phyloP scores from a whole-genome alignment of 1,140 invertebrate species.

The Harlomillsia oculata region DNA sequence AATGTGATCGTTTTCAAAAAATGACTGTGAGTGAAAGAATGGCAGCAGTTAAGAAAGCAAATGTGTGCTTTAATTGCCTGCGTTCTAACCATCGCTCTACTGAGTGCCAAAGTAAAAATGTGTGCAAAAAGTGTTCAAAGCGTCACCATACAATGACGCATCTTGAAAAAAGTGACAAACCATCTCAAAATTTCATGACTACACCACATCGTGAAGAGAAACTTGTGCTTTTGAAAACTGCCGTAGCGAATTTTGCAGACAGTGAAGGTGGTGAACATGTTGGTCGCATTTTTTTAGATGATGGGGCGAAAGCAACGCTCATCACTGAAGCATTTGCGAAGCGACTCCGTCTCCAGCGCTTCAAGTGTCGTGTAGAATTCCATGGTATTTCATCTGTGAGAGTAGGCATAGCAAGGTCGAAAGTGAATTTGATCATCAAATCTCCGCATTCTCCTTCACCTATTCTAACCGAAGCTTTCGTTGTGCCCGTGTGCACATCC shows the following conservation, averaged over 20 bases:
- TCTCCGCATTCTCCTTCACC: background rate
- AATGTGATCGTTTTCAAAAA: background rate
- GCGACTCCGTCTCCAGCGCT: background rate
- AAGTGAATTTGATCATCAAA: background rate
- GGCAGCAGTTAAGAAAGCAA: background rate
- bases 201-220: background rate
- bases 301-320: background rate
- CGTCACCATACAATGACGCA: conserved; percentile 6
- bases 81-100: background rate
- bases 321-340: conserved; percentile 2
- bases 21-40: background rate
- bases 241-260: background rate
- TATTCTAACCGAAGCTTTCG: background rate
- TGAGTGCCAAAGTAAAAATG: background rate
- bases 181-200: no score
- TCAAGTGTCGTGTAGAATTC: background rate
- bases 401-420: background rate
- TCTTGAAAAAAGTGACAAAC: no score
- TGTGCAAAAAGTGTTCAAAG: background rate
- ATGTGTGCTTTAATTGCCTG: conserved; percentile 15
- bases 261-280: background rate
- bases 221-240: background rate
- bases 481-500: background rate
- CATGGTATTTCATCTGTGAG: background rate
- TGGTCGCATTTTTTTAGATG: background rate